Percentiles rank a stretch among this genome's conserved stretches.
phyloP scores from a whole-genome alignment of 2,113 vertebrate species.

The Daphoenositta chrysoptera region DNA sequence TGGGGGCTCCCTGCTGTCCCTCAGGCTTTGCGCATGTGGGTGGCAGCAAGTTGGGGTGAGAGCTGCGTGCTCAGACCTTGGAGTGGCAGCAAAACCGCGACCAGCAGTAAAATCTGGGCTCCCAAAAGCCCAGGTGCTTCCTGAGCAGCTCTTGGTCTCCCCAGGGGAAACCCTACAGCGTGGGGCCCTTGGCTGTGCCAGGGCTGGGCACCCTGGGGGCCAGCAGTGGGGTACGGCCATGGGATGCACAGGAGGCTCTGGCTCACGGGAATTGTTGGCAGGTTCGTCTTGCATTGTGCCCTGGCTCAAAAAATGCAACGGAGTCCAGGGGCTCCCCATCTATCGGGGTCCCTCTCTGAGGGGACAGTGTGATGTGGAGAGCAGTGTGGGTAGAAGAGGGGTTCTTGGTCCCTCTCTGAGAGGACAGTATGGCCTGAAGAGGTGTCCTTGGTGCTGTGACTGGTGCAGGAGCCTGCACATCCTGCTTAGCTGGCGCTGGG shows the following conservation, averaged over 20 bases:
- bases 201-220: background rate
- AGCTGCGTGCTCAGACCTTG: background rate
- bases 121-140: background rate
- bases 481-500: background rate
- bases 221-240: background rate
- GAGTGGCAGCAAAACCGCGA: background rate
- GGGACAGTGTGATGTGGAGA: background rate
- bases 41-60: accelerated
- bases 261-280: background rate
- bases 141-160: background rate
- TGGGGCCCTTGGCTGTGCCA: accelerated
- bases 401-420: background rate
- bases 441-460: background rate
- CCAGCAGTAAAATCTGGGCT: background rate
- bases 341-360: accelerated
- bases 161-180: accelerated
- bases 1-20: accelerated
- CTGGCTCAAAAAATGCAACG: background rate
- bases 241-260: background rate
- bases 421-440: background rate
- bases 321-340: background rate
- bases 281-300: accelerated
- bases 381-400: background rate
- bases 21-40: accelerated
- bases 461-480: background rate